Percentiles rank a stretch among this genome's conserved stretches.
Evolutionary conservation across 1,140 invertebrate species (phyloP).

Genomic region (Eubasilissa regina): DNA sequence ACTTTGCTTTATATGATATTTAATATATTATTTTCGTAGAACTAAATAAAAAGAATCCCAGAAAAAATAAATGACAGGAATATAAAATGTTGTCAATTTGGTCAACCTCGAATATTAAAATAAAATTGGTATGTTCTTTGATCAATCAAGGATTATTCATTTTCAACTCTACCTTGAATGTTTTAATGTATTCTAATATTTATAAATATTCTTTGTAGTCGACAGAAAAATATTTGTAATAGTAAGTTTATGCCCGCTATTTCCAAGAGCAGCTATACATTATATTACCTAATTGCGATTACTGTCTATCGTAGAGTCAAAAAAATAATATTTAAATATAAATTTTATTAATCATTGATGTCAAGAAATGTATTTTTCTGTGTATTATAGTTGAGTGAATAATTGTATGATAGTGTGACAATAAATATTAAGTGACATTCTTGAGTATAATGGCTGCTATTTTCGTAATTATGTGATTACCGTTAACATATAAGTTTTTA

Average conservation of each 20-base stretch:
- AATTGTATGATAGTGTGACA: conserved; percentile 22
- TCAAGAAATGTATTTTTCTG: conserved; percentile 59
- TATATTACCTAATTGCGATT: conserved; percentile 3
- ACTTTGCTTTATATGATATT: too few relatives aligned
- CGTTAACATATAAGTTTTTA: not conserved
- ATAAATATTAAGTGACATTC: conserved; percentile 4
- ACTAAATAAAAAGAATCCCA: too few relatives aligned
- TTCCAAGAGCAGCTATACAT: conserved; percentile 57
- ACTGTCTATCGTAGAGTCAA: conserved; percentile 41
- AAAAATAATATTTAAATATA: conserved; percentile 26
- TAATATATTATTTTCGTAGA: too few relatives aligned
- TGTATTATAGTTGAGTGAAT: conserved; percentile 51
- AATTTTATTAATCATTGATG: conserved; percentile 45
- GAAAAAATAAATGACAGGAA: too few relatives aligned
- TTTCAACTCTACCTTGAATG: too few relatives aligned
- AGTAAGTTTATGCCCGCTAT: conserved; percentile 46
- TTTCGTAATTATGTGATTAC: not conserved
- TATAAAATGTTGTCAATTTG: too few relatives aligned
- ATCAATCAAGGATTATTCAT: too few relatives aligned
- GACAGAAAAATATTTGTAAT: too few relatives aligned
- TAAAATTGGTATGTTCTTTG: too few relatives aligned
- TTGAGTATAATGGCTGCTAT: conserved; percentile 29
- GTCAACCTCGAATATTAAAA: too few relatives aligned
- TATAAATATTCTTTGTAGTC: too few relatives aligned
- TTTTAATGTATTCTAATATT: too few relatives aligned